These are phyloP conservation scores for Homarus gammarus DNA, from an alignment of 2,888 invertebrate species.

Conservation along the genomic window DNA sequence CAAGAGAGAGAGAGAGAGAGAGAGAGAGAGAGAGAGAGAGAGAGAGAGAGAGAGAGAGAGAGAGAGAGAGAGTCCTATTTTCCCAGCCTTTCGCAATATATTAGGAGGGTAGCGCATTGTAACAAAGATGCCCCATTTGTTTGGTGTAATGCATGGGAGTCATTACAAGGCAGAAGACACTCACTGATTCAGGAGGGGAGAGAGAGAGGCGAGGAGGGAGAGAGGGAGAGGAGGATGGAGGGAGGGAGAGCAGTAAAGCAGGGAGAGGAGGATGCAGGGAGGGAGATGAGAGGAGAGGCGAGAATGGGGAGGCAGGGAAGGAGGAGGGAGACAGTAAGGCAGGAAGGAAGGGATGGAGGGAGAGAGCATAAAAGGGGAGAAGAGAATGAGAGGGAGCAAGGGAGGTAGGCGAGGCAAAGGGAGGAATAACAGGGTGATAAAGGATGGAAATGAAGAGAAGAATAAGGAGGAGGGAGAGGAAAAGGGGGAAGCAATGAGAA, in stretches of 20 bases:
- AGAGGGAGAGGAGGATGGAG: background rate
- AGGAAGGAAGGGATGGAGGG: too few species aligned
- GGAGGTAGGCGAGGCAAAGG: too few species aligned
- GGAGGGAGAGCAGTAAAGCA: background rate
- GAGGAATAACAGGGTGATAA: background rate
- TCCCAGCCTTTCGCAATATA: background rate
- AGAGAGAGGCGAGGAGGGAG: background rate
- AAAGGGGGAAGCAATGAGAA: too few species aligned
- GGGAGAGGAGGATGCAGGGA: background rate
- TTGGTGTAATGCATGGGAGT: constrained; percentile 20
- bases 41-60: background rate
- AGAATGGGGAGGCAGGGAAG: background rate
- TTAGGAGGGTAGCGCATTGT: constrained; percentile 4
- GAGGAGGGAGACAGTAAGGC: background rate
- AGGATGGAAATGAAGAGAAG: constrained; percentile 7
- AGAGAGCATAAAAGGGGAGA: background rate
- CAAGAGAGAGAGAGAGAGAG: background rate
- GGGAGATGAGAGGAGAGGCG: background rate
- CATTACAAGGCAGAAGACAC: constrained; percentile 27
- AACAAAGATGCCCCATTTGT: constrained; percentile 17
- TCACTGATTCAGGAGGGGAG: constrained; percentile 29
- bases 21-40: background rate
- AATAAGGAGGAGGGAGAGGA: background rate
- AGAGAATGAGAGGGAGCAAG: background rate
- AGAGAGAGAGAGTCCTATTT: background rate